These are phyloP conservation scores for Pristionchus japonicus DNA, from an alignment of 2,888 invertebrate species.

Conservation along the genomic window DNA sequence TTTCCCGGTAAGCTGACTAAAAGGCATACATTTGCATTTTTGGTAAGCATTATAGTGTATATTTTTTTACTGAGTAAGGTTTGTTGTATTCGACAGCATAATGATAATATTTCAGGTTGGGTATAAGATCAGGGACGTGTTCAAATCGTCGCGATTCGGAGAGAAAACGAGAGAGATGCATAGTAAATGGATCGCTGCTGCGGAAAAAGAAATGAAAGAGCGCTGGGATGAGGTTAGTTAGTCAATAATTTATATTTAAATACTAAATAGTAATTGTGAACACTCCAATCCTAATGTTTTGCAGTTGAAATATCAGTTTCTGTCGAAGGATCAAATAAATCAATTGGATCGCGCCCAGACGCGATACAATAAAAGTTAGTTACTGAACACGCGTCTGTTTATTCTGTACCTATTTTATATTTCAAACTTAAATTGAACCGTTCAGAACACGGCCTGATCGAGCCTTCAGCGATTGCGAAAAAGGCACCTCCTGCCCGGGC, in stretches of 20 bases:
- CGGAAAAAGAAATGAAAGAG: constrained; percentile 20
- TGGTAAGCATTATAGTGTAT: no score
- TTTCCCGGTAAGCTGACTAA: no score
- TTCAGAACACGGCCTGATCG: constrained; percentile 7
- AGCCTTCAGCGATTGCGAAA: neutral
- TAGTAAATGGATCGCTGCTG: neutral
- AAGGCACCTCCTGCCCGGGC: neutral
- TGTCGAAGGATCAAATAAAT: constrained; percentile 8
- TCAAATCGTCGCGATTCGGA: constrained; percentile 26
- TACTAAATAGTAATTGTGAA: neutral
- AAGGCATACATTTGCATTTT: no score
- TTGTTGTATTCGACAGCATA: no score
- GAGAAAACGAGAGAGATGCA: neutral
- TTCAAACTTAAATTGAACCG: neutral
- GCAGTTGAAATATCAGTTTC: constrained; percentile 12
- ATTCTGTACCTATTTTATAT: neutral
- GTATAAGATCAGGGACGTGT: neutral
- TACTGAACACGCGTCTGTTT: neutral
- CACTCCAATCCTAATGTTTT: neutral
- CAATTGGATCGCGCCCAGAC: constrained; percentile 17
- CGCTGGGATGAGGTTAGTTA: constrained; percentile 36
- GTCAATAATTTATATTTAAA: neutral
- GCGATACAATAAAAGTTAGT: constrained; percentile 37
- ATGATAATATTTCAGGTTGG: constrained; percentile 4
- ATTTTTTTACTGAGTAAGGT: neutral